Evolutionary conservation across 2,888 invertebrate species (phyloP).

Genomic region (Drosophila trichaetosa): DNA sequence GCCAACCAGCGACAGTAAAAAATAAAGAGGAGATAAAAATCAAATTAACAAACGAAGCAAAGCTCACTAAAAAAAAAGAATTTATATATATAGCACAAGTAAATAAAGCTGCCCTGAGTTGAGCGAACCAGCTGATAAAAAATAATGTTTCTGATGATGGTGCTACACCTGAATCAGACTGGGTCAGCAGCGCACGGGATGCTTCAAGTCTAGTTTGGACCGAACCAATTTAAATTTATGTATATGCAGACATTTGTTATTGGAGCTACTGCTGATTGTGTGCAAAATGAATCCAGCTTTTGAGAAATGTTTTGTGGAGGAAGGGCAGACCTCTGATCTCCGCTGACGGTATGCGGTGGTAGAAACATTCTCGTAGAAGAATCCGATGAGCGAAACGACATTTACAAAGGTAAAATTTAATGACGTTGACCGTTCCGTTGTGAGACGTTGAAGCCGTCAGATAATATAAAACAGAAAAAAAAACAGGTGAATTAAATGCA

Average conservation of each 20-base stretch:
- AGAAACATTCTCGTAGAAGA: slow-evolving; percentile 28
- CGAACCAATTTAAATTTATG: slow-evolving; percentile 75
- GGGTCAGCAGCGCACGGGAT: slow-evolving; percentile 1
- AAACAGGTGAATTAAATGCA: slow-evolving; percentile 62
- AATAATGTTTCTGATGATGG: slow-evolving; percentile 31
- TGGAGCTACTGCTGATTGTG: slow-evolving; percentile 60
- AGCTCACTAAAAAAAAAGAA: slow-evolving; percentile 12
- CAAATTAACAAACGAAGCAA: slow-evolving; percentile 73
- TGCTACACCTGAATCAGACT: slow-evolving; percentile 28
- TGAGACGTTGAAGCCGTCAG: slow-evolving; percentile 10
- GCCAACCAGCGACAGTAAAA: slow-evolving; percentile 43
- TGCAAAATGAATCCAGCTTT: slow-evolving; percentile 64
- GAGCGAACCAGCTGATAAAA: slow-evolving; percentile 60
- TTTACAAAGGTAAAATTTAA: slow-evolving; percentile 70
- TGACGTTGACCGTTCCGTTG: slow-evolving; percentile 55
- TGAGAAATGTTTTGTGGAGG: slow-evolving; percentile 46
- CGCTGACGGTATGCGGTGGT: slow-evolving; percentile 22
- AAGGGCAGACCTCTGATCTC: slow-evolving; percentile 9
- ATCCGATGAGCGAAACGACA: slow-evolving; percentile 59
- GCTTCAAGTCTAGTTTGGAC: slow-evolving; percentile 45
- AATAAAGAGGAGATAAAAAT: slow-evolving; percentile 76
- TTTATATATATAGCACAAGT: slow-evolving; percentile 56
- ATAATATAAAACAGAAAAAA: slow-evolving; percentile 23
- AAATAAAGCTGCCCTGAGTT: slow-evolving; percentile 68
- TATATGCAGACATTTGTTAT: slow-evolving; percentile 60